phyloP scores from a whole-genome alignment of 2,888 invertebrate species.

The Temnothorax rugatulus region DNA sequence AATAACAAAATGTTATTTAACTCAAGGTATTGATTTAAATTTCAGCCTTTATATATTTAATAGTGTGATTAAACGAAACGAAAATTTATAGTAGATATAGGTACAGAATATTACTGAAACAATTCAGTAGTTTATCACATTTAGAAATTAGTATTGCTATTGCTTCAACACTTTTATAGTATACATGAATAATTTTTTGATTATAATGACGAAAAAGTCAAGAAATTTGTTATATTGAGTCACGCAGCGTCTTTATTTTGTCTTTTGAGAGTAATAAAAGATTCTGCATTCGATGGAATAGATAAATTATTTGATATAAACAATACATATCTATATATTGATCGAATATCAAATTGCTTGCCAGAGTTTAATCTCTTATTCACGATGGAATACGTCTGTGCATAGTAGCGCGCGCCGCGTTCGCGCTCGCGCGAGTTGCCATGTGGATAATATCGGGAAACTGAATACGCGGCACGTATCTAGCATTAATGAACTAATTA shows the following conservation, averaged over 20 bases:
- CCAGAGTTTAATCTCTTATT: slow-evolving; percentile 38
- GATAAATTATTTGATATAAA: background rate
- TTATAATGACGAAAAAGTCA: too few species aligned
- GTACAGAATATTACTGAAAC: too few species aligned
- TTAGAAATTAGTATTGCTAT: too few species aligned
- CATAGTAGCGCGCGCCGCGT: background rate
- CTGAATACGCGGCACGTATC: slow-evolving; percentile 59
- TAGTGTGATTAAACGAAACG: too few species aligned
- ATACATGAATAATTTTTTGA: too few species aligned
- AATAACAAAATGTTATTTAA: too few species aligned
- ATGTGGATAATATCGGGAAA: slow-evolving; percentile 63
- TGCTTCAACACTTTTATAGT: too few species aligned
- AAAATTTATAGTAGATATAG: too few species aligned
- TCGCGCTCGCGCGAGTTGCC: slow-evolving; percentile 13
- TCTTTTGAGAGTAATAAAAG: background rate
- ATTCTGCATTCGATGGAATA: background rate
- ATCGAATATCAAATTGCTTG: slow-evolving; percentile 11
- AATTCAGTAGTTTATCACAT: too few species aligned
- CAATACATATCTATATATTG: background rate
- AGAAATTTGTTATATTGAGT: background rate
- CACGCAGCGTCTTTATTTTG: background rate
- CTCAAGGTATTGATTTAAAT: too few species aligned
- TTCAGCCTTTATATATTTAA: too few species aligned
- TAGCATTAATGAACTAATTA: slow-evolving; percentile 76
- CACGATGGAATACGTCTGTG: background rate